These are phyloP conservation scores for Basileuterus tristriatus DNA, from an alignment of 2,797 vertebrate species.

Conservation along the genomic window DNA sequence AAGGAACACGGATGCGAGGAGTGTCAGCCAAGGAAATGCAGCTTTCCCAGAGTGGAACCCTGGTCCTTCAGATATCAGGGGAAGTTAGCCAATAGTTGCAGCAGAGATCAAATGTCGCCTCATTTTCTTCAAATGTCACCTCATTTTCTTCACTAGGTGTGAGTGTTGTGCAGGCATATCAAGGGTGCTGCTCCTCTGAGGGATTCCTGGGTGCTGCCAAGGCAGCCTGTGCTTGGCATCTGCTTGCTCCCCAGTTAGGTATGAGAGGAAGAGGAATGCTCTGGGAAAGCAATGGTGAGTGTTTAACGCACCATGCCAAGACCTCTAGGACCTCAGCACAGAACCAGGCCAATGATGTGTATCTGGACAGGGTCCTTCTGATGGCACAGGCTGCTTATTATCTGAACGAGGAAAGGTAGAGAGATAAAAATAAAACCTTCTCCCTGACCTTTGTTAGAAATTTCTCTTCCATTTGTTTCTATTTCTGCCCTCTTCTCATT, in stretches of 20 bases:
- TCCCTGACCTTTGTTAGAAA: neutral
- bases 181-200: neutral
- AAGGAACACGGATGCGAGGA: neutral
- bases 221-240: neutral
- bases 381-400: neutral
- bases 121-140: neutral
- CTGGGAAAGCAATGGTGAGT: neutral
- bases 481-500: slow-evolving; percentile 17
- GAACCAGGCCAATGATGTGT: neutral
- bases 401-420: neutral
- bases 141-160: neutral
- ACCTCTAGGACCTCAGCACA: neutral
- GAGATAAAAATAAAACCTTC: slow-evolving; percentile 15
- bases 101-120: neutral
- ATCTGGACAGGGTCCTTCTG: neutral
- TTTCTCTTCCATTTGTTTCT: slow-evolving; percentile 44
- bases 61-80: neutral
- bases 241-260: neutral
- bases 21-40: neutral
- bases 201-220: neutral
- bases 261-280: neutral
- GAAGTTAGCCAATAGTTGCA: neutral
- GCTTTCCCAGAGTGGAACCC: neutral
- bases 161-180: neutral
- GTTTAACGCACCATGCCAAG: neutral